Evolutionary conservation across 2,113 vertebrate genomes (phyloP).

Genomic region (Sardina pilchardus): DNA sequence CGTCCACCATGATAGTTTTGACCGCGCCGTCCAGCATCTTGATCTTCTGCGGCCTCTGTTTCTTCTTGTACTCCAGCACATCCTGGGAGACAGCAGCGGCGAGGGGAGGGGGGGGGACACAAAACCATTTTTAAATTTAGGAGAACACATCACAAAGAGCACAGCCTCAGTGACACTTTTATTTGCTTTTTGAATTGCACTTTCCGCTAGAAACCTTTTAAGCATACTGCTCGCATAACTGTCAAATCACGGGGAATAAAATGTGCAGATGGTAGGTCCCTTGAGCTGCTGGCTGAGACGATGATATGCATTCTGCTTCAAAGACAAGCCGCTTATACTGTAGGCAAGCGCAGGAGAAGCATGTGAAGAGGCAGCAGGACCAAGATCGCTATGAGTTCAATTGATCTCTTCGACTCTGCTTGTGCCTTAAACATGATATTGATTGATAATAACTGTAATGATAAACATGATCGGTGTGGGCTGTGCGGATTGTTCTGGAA

Average conservation of each 20-base stretch:
- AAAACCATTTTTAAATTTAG: background rate
- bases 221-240: background rate
- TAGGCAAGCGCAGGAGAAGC: too few relatives aligned
- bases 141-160: background rate
- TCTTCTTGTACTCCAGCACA: conserved; percentile 97
- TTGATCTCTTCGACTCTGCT: too few relatives aligned
- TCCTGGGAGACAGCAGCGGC: conserved; percentile 76
- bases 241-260: background rate
- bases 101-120: background rate
- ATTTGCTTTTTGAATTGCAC: background rate
- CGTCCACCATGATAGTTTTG: conserved; percentile 98
- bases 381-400: too few relatives aligned
- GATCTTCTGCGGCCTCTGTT: conserved; percentile 96
- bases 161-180: background rate
- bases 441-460: too few relatives aligned
- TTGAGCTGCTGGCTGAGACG: background rate
- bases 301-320: background rate
- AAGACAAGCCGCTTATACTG: background rate
- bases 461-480: too few relatives aligned
- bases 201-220: background rate
- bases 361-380: too few relatives aligned
- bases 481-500: too few relatives aligned
- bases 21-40: conserved; percentile 96
- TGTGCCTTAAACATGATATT: too few relatives aligned
- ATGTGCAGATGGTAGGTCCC: background rate